Conservation (phyloP, 1,140 invertebrate species). For the Araneus ventricosus region DNA sequence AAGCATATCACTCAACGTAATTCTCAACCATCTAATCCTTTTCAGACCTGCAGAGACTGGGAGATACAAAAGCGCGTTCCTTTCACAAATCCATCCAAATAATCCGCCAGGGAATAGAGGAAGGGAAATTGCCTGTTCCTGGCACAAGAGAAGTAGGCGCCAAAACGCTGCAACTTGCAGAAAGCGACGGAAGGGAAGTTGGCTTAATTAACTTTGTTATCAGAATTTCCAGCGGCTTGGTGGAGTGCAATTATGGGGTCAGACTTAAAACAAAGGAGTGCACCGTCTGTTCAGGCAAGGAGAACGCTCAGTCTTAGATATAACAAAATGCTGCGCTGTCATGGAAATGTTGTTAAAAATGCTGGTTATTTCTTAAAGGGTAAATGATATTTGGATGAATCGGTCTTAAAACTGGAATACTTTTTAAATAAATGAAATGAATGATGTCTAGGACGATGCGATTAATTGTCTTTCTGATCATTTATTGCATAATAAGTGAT, state of each 20-base stretch:
- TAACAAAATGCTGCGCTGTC: not conserved
- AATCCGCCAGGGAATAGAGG: not conserved
- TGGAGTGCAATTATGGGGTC: not conserved
- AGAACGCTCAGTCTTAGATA: not conserved
- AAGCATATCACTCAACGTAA: too few species aligned
- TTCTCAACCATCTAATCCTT: not conserved
- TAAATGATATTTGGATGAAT: too few species aligned
- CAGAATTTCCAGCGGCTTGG: not conserved
- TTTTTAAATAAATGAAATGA: too few species aligned
- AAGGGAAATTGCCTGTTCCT: not conserved
- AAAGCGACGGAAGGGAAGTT: not conserved
- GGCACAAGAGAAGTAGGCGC: not conserved
- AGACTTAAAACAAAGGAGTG: not conserved
- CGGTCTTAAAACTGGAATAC: too few species aligned
- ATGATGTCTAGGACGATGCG: too few species aligned
- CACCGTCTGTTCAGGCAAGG: not conserved
- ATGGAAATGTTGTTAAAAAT: too few species aligned
- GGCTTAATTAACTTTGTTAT: slow-evolving; percentile 31
- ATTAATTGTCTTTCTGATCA: too few species aligned
- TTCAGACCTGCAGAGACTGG: not conserved
- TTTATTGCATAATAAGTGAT: too few species aligned
- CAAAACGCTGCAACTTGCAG: not conserved
- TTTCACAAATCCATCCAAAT: not conserved
- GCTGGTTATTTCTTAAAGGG: too few species aligned
- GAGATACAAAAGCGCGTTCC: not conserved